A percentile compares a stretch with the other conserved stretches of the same genome.
Evolutionary conservation across 2,888 invertebrate species (phyloP).

Genomic region (Embidobia sp.): DNA sequence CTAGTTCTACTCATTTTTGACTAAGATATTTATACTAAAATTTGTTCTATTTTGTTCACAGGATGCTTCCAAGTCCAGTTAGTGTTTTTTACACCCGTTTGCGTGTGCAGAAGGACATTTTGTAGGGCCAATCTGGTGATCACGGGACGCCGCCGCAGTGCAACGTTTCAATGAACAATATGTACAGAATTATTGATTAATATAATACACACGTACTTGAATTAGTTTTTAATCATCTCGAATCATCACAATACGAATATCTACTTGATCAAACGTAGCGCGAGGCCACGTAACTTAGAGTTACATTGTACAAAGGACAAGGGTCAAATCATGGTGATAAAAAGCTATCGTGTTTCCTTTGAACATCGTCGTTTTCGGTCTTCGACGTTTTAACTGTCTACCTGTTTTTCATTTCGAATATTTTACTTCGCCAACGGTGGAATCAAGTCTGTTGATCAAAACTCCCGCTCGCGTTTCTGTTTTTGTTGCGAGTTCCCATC

Average conservation of each 20-base stretch:
- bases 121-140: conserved; percentile 40
- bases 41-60: conserved; percentile 39
- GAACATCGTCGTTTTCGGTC: not conserved
- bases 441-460: no score
- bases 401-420: not conserved
- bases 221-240: conserved; percentile 59
- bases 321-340: conserved; percentile 49
- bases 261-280: conserved; percentile 56
- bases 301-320: conserved; percentile 57
- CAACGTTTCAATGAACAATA: conserved; percentile 59
- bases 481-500: no score
- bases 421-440: not conserved
- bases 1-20: no score
- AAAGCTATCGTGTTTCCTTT: conserved; percentile 6
- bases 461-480: no score
- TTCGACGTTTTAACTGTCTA: not conserved
- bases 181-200: conserved; percentile 63
- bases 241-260: conserved; percentile 53
- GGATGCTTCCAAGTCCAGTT: conserved; percentile 52
- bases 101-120: conserved; percentile 47
- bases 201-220: conserved; percentile 63
- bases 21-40: no score
- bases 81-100: conserved; percentile 45
- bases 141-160: conserved; percentile 43
- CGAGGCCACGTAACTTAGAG: conserved; percentile 56